A percentile compares a stretch with the other conserved stretches of the same genome.
phyloP scores from a whole-genome alignment of 2,797 vertebrate species.

The Alauda arvensis region DNA sequence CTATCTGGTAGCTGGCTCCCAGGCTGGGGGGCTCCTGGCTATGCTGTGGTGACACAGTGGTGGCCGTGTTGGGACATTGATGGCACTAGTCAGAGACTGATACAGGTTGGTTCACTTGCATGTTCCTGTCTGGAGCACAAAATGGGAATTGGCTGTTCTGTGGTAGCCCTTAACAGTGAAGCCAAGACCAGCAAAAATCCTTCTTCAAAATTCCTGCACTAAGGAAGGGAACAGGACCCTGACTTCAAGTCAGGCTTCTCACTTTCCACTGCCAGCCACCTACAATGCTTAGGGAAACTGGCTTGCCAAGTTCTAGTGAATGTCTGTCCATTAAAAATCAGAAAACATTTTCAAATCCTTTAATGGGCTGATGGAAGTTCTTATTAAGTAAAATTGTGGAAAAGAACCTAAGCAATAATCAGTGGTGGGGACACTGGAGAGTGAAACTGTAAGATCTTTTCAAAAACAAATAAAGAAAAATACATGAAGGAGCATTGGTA shows the following conservation, averaged over 20 bases:
- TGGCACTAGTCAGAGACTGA: not conserved
- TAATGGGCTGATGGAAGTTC: not conserved
- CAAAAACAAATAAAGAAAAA: not conserved
- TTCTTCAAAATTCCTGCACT: not conserved
- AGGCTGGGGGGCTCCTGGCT: not conserved
- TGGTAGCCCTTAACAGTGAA: not conserved
- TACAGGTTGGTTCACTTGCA: not conserved
- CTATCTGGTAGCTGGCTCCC: not conserved
- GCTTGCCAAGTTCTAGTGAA: not conserved
- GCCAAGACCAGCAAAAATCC: not conserved
- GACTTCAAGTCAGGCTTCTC: not conserved
- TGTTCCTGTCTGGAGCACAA: not conserved
- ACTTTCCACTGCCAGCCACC: rapidly evolving
- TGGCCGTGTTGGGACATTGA: rapidly evolving
- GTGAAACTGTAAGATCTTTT: not conserved
- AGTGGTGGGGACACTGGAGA: not conserved
- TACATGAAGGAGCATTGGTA: not conserved
- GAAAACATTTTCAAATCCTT: not conserved
- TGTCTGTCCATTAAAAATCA: not conserved
- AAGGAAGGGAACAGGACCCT: not conserved
- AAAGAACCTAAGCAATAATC: not conserved
- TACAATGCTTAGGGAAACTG: not conserved
- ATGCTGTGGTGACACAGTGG: rapidly evolving
- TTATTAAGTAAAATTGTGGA: not conserved
- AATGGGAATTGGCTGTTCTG: not conserved